A percentile compares a stretch with the other conserved stretches of the same genome.
phyloP scores from a whole-genome alignment of 2,888 invertebrate genomes.

The Neria commutata region DNA sequence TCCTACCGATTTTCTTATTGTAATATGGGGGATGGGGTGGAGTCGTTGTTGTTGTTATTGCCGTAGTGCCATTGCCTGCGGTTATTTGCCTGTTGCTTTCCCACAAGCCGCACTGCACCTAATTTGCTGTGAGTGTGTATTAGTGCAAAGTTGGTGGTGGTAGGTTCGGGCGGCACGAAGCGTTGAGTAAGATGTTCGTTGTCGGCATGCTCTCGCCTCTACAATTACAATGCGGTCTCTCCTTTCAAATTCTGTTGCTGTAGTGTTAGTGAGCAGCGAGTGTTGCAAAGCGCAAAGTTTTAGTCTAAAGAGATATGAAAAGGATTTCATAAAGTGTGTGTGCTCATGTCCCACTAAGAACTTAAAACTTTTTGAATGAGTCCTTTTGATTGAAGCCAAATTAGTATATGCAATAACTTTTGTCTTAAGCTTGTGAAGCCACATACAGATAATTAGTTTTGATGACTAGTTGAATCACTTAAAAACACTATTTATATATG shows the following conservation, averaged over 20 bases:
- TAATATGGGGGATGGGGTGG: no score
- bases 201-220: slow-evolving; percentile 11
- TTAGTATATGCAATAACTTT: no score
- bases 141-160: slow-evolving; percentile 5
- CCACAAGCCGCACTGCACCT: slow-evolving; percentile 31
- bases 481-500: no score
- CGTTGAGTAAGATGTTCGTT: no score
- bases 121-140: slow-evolving; percentile 27
- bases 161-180: not conserved
- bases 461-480: no score
- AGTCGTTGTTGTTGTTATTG: not conserved
- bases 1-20: not conserved
- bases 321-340: no score
- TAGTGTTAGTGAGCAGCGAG: slow-evolving; percentile 11
- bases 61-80: not conserved
- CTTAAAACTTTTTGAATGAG: no score
- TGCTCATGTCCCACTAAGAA: no score
- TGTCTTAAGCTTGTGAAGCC: no score
- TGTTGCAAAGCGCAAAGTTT: slow-evolving; percentile 20
- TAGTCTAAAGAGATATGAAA: not conserved
- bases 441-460: no score
- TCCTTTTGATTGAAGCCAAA: no score
- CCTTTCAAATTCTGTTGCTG: slow-evolving; percentile 3
- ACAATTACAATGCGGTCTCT: slow-evolving; percentile 17
- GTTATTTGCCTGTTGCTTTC: slow-evolving; percentile 32